Conservation (phyloP, 1,140 invertebrate genomes). For the Idris sp. region DNA sequence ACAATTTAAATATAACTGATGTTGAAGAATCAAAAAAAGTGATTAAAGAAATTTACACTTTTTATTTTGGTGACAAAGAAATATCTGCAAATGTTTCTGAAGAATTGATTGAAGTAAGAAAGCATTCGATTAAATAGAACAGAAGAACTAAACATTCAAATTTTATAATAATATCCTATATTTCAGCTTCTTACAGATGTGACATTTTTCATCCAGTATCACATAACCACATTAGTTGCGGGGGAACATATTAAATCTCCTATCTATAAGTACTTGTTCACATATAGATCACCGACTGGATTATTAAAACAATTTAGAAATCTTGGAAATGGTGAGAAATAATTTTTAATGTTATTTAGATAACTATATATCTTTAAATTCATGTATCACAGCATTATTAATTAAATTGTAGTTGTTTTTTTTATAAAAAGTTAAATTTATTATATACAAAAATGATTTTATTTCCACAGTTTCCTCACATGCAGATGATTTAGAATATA, state of each 20-base stretch:
- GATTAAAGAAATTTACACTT: slow-evolving; percentile 79
- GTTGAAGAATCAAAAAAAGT: slow-evolving; percentile 69
- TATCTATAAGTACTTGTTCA: slow-evolving; percentile 52
- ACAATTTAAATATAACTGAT: slow-evolving; percentile 80
- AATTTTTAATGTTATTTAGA: not conserved
- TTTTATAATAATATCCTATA: too few relatives aligned
- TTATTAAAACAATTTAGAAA: slow-evolving; percentile 33
- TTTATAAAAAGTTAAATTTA: too few relatives aligned
- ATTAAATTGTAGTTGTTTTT: too few relatives aligned
- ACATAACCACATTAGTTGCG: slow-evolving; percentile 43
- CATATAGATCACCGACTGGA: slow-evolving; percentile 19
- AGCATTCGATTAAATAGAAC: too few relatives aligned
- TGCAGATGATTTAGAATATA: slow-evolving; percentile 45
- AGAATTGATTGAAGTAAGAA: slow-evolving; percentile 33
- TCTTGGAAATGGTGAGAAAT: slow-evolving; percentile 44
- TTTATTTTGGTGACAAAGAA: slow-evolving; percentile 80
- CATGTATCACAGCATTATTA: too few relatives aligned
- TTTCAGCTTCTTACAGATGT: slow-evolving; percentile 15
- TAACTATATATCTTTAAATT: too few relatives aligned
- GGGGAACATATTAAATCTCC: slow-evolving; percentile 55
- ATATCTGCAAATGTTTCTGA: slow-evolving; percentile 19
- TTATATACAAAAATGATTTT: too few relatives aligned
- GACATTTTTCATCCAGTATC: slow-evolving; percentile 49
- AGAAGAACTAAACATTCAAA: too few relatives aligned
- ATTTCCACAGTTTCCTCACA: slow-evolving; percentile 37